phyloP scores from a whole-genome alignment of 2,797 vertebrate genomes.

The Octomys mimax region DNA sequence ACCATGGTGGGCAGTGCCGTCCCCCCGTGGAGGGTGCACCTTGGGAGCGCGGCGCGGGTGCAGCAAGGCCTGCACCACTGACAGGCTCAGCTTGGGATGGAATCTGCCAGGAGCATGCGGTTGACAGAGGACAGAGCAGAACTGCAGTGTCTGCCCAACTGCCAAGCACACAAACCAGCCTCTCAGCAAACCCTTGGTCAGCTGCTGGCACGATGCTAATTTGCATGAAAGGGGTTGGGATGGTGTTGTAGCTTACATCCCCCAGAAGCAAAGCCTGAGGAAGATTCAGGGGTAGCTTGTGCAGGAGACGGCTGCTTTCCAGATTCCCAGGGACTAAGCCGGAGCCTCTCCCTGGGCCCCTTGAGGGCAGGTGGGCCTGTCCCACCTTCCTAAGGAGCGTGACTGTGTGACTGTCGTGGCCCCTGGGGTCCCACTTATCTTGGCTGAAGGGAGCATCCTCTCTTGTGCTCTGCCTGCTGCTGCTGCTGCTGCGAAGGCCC shows the following conservation, averaged over 20 bases:
- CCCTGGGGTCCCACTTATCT: not conserved
- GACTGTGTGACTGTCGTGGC: not conserved
- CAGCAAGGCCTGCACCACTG: not conserved
- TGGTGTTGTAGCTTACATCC: not conserved
- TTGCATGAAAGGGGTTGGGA: not conserved
- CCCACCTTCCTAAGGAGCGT: not conserved
- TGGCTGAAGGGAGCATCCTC: not conserved
- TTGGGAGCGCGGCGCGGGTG: fast-evolving
- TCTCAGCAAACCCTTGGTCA: not conserved
- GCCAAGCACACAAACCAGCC: not conserved
- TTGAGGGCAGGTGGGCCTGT: not conserved
- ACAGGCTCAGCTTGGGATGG: not conserved
- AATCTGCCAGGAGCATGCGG: no score
- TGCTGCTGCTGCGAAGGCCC: not conserved
- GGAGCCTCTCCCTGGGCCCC: not conserved
- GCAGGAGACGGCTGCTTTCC: not conserved
- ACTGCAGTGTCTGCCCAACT: not conserved
- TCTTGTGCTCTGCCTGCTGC: not conserved
- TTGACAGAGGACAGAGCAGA: not conserved
- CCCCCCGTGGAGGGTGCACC: not conserved
- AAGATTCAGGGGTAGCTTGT: not conserved
- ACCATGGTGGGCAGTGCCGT: not conserved
- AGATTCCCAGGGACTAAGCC: no score
- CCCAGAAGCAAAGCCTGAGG: not conserved
- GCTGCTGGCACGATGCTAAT: not conserved